Conservation (phyloP, 2,888 invertebrate species). For the Sarcophaga rosellei region DNA sequence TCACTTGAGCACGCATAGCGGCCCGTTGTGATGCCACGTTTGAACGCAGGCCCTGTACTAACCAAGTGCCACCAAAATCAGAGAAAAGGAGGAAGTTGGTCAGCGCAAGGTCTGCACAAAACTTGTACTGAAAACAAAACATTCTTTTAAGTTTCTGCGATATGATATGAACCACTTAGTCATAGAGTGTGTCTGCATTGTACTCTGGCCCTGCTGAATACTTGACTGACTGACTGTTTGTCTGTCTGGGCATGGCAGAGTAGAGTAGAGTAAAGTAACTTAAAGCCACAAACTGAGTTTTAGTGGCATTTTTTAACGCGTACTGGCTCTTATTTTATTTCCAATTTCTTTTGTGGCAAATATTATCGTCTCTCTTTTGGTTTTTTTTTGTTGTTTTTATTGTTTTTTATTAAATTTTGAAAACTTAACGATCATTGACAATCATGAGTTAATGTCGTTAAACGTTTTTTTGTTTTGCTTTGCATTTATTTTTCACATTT, state of each 20-base stretch:
- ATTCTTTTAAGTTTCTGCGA: conserved; percentile 24
- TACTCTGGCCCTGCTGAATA: conserved; percentile 9
- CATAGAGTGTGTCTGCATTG: neutral
- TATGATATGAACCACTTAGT: conserved; percentile 5
- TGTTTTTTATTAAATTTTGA: conserved; percentile 30
- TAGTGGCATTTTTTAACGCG: conserved; percentile 53
- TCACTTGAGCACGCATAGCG: no score
- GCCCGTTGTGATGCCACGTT: no score
- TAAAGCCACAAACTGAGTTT: conserved; percentile 34
- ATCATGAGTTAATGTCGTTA: conserved; percentile 30
- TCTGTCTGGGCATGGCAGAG: neutral
- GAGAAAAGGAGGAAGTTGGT: no score
- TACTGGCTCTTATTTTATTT: conserved; percentile 39
- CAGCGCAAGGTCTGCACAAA: no score
- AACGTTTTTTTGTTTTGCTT: conserved; percentile 1
- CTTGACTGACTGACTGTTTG: conserved; percentile 35
- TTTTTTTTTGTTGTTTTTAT: conserved; percentile 17
- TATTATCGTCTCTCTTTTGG: conserved; percentile 5
- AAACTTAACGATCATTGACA: conserved; percentile 56
- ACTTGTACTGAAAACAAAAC: neutral
- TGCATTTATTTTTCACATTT: neutral
- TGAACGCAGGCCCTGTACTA: no score
- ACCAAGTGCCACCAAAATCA: no score
- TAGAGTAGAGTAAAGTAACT: neutral
- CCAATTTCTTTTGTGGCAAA: conserved; percentile 17